Percentiles rank a stretch among this genome's conserved stretches.
phyloP scores from a whole-genome alignment of 2,888 invertebrate genomes.

The Napeogenes inachia region DNA sequence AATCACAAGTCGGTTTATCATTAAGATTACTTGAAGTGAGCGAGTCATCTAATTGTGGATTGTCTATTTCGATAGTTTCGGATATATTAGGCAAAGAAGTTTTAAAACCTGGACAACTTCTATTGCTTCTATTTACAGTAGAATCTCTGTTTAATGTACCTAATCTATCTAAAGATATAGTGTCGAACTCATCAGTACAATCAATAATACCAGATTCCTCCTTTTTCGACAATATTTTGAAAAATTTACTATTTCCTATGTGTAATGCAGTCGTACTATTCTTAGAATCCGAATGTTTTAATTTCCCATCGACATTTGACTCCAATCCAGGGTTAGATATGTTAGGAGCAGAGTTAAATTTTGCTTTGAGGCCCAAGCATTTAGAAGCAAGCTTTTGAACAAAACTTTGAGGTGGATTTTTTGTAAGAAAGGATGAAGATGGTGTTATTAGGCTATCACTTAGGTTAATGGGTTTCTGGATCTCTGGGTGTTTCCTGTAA shows the following conservation, averaged over 20 bases:
- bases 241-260: constrained; percentile 73
- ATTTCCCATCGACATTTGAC: constrained; percentile 55
- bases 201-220: constrained; percentile 68
- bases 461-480: constrained; percentile 69
- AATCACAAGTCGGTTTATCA: constrained; percentile 45
- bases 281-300: constrained; percentile 53
- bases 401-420: constrained; percentile 68
- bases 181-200: constrained; percentile 71
- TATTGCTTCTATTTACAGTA: constrained; percentile 66
- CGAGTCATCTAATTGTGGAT: constrained; percentile 49
- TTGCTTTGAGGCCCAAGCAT: constrained; percentile 72
- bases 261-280: constrained; percentile 55
- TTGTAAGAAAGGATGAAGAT: constrained; percentile 68
- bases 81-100: constrained; percentile 70
- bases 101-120: constrained; percentile 71
- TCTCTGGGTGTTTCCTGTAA: constrained; percentile 73
- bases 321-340: constrained; percentile 61
- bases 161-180: constrained; percentile 67
- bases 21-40: constrained; percentile 46
- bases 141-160: constrained; percentile 67
- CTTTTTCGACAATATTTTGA: constrained; percentile 67
- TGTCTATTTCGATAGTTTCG: constrained; percentile 66
- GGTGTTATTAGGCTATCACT: constrained; percentile 64
- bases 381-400: constrained; percentile 75
- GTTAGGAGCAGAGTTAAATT: constrained; percentile 73